A percentile compares a stretch with the other conserved stretches of the same genome.
Evolutionary conservation across 2,888 invertebrate species (phyloP).

Genomic region (Branchinecta sandiegonensis): DNA sequence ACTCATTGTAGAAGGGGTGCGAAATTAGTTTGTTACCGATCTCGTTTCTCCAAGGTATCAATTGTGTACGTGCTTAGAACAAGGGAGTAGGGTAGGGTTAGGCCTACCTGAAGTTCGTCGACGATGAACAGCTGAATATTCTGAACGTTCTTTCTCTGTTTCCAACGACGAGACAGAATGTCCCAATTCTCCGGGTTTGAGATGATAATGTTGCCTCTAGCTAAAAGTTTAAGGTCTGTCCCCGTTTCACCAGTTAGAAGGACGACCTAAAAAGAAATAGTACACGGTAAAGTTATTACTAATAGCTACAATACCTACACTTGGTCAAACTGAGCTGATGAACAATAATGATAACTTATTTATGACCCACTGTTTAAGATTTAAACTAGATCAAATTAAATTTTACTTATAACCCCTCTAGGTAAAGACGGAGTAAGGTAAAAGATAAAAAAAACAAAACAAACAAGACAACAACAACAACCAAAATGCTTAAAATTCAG

Average conservation of each 20-base stretch:
- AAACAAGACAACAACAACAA: neutral
- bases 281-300: too few relatives aligned
- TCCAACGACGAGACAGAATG: conserved; percentile 93
- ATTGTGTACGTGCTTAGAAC: too few relatives aligned
- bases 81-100: too few relatives aligned
- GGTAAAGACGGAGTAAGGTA: neutral
- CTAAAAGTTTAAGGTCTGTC: conserved; percentile 72
- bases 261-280: conserved; percentile 42
- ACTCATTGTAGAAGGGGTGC: too few relatives aligned
- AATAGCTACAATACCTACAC: too few relatives aligned
- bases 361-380: too few relatives aligned
- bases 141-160: conserved; percentile 95
- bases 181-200: conserved; percentile 99
- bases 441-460: neutral
- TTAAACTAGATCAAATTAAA: too few relatives aligned
- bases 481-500: conserved; percentile 24
- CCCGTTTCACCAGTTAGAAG: conserved; percentile 92
- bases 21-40: too few relatives aligned
- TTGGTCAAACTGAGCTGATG: too few relatives aligned
- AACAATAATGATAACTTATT: too few relatives aligned
- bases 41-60: too few relatives aligned
- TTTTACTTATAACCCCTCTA: neutral
- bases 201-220: conserved; percentile 88
- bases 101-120: conserved; percentile 70
- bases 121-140: conserved; percentile 90